phyloP scores from a whole-genome alignment of 2,113 vertebrate genomes.

The Poeciliopsis occidentalis region DNA sequence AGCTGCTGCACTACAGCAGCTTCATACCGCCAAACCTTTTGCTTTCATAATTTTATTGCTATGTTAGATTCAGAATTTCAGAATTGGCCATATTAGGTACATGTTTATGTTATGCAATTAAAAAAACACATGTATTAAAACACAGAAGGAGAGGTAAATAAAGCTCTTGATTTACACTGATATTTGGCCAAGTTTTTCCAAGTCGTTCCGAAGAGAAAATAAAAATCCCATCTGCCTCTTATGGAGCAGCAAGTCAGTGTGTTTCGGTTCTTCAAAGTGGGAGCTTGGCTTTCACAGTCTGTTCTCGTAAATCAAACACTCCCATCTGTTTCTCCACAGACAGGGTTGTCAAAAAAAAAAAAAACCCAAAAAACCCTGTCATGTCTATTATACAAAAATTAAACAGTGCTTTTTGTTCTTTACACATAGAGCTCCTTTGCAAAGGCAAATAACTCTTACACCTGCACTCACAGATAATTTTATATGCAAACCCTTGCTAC shows the following conservation, averaged over 20 bases:
- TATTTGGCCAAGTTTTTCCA: slow-evolving; percentile 67
- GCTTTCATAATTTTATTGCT: slow-evolving; percentile 69
- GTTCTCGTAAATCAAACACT: slow-evolving; percentile 52
- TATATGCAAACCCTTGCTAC: slow-evolving; percentile 25
- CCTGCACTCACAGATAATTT: slow-evolving; percentile 52
- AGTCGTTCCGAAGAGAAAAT: slow-evolving; percentile 2
- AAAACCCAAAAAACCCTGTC: slow-evolving; percentile 19
- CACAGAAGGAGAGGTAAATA: slow-evolving; percentile 53
- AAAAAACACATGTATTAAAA: slow-evolving; percentile 40
- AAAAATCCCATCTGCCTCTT: slow-evolving; percentile 21
- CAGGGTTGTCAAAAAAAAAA: slow-evolving; percentile 27
- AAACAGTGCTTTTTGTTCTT: slow-evolving; percentile 64
- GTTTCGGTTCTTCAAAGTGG: slow-evolving; percentile 52
- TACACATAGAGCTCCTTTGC: slow-evolving; percentile 50
- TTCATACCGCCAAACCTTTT: slow-evolving; percentile 52
- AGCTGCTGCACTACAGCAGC: slow-evolving; percentile 55
- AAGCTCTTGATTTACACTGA: slow-evolving; percentile 58
- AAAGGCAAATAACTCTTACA: slow-evolving; percentile 59
- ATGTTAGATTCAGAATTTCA: slow-evolving; percentile 42
- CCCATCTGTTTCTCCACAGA: slow-evolving; percentile 35
- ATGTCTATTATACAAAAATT: slow-evolving; percentile 56
- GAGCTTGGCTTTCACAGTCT: slow-evolving; percentile 68
- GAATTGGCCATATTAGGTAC: slow-evolving; percentile 19
- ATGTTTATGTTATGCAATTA: slow-evolving; percentile 30
- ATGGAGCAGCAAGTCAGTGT: slow-evolving; percentile 65